These are phyloP conservation scores for Tinea pellionella DNA, from an alignment of 2,888 invertebrate species.

Conservation along the genomic window DNA sequence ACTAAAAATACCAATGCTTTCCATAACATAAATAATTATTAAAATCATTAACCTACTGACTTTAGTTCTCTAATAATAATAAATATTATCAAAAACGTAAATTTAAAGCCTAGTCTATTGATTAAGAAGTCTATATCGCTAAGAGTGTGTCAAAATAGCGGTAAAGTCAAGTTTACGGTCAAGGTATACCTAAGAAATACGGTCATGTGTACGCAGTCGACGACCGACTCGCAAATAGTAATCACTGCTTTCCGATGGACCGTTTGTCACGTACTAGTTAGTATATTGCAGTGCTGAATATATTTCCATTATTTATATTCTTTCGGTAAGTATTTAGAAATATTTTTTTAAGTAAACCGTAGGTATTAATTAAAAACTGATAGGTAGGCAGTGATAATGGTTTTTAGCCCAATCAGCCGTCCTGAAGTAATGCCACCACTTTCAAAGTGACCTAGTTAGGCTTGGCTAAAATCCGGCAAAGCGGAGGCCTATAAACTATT, in stretches of 20 bases:
- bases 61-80: too few relatives aligned
- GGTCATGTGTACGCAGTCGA: constrained; percentile 31
- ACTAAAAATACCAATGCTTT: too few relatives aligned
- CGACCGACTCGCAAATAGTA: constrained; percentile 21
- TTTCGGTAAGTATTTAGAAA: neutral
- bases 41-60: too few relatives aligned
- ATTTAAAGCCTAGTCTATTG: neutral
- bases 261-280: neutral
- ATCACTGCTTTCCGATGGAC: neutral
- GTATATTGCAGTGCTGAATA: neutral
- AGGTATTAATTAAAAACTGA: too few relatives aligned
- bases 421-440: too few relatives aligned
- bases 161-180: constrained; percentile 52
- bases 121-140: neutral
- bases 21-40: too few relatives aligned
- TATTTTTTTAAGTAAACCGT: too few relatives aligned
- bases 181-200: constrained; percentile 30
- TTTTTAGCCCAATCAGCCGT: too few relatives aligned
- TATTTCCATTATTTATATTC: neutral
- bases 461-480: too few relatives aligned
- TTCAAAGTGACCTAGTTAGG: too few relatives aligned
- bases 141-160: constrained; percentile 42
- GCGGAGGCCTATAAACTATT: too few relatives aligned
- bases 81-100: neutral
- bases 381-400: too few relatives aligned